phyloP scores from a whole-genome alignment of 1,140 invertebrate species.

The Sminthurides bifidus region DNA sequence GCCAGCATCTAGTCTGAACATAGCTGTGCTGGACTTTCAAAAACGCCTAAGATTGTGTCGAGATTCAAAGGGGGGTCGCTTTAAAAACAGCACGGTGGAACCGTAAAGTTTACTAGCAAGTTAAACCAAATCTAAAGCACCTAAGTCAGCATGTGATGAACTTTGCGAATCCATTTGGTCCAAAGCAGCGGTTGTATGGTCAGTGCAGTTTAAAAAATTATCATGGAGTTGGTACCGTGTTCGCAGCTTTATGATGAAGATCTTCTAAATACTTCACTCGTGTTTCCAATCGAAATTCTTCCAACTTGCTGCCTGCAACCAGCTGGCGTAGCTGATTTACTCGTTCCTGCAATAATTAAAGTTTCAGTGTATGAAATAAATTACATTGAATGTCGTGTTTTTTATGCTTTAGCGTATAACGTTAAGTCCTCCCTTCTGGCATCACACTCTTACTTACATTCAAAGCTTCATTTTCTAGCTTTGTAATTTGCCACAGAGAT shows the following conservation, averaged over 20 bases:
- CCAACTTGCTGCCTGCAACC: slow-evolving; percentile 21
- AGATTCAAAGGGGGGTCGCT: slow-evolving; percentile 14
- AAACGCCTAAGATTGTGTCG: slow-evolving; percentile 14
- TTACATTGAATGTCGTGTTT: neutral
- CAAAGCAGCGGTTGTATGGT: too few relatives aligned
- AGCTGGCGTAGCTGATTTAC: slow-evolving; percentile 18
- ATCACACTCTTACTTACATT: too few relatives aligned
- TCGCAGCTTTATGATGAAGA: neutral
- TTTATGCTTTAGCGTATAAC: neutral
- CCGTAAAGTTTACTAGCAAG: neutral
- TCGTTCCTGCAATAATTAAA: slow-evolving; percentile 15
- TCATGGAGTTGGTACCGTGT: too few relatives aligned
- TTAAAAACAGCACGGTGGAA: slow-evolving; percentile 1
- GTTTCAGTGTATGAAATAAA: neutral
- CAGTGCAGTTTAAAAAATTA: too few relatives aligned
- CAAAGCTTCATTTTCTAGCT: slow-evolving; percentile 25
- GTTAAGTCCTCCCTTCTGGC: too few relatives aligned
- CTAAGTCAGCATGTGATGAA: neutral
- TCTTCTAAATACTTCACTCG: slow-evolving; percentile 26
- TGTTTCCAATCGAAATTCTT: slow-evolving; percentile 27
- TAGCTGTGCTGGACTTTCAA: slow-evolving; percentile 9
- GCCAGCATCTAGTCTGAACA: slow-evolving; percentile 3
- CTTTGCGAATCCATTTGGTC: neutral
- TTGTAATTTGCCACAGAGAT: slow-evolving; percentile 15
- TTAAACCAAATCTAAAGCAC: too few relatives aligned